Evolutionary conservation across 2,113 vertebrate species (phyloP), one percentile per base, ranked within the genome.

Genomic region (Hypomesus transpacificus): DNA sequence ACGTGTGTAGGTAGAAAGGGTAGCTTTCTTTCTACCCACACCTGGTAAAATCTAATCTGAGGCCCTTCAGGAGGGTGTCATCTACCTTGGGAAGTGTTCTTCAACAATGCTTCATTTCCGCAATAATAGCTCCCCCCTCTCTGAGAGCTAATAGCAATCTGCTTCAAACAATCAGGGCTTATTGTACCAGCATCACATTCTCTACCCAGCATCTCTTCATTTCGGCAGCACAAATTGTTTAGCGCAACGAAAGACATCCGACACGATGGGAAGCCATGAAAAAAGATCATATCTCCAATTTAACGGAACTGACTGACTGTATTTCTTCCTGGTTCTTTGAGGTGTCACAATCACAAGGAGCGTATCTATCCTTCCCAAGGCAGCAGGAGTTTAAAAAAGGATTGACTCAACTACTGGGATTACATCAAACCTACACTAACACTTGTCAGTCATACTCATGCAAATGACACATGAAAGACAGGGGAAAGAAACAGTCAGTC

Each of bases 81-180:
- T 80, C 74, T 64, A 1, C 84, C 57, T 58, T 75, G 69, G 80
- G 75, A 89, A 88, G 79, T 84, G 87, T 87, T 84, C 80, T 87
- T 89, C 88, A 83, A 89, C 85, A 87, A 88, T 85, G 87, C 84
- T 82, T 90, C 82, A 88, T 87, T 89, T 90, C 80, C 82, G 85
- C 80, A 71, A 76, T 88, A 90, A 91, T 86, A 75, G 86, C 76
- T 81, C 71, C 79, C 39, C 76, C 62, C 77, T 83, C 73, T 78
- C 75, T 54, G 71, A 71, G 8, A 56, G 39, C 78, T 87, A 87
- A 89, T 84, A 87, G 85, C 80, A 77, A 86, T 87, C 87, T 87
- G 81, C 83, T 85, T 83, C 81, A 84, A 84, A 84, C 84, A 87
- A 86, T 83, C 82, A 79, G 79, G 67, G 63, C 78, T 78, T 81